Base-by-base conservation (phyloP, 2,797 vertebrate genomes). In the Hoplostethus mediterraneus region DNA sequence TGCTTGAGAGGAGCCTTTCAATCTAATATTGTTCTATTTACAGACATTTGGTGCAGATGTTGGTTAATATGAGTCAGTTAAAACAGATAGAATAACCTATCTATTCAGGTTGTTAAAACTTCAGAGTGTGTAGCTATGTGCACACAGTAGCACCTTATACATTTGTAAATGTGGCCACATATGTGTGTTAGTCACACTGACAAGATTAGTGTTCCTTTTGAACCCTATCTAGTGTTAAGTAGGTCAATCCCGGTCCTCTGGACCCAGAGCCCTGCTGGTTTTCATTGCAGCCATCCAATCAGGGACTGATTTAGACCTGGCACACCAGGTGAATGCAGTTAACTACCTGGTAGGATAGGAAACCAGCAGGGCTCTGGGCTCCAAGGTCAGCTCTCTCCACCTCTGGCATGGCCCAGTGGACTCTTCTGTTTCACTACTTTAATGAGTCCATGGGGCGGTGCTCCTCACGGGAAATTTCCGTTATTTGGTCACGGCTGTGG, bases 401-500 rank as follows among this genome's bases (percentile, higher is more conserved):
- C 42, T 53, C 45, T 40, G 38, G 45, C 30, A 13, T n/a, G 21
- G 47, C 48, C 55, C 60, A 8, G 31, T 6, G 30, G 38, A 58
- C 64, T 58, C 54, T 38, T 51, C 16, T 63, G 56, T 58, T 57
- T 66, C 38, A 0, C 16, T 25, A 48, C 36, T 9, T 38, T 62
- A 77, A 71, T 79, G 72, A 75, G 45, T 64, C 44, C 17, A 31
- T 47, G n/a, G 16, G 77, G 10, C 6, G 28, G 36, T 1, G 1
- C 77, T 28, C 11, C 12, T 25, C 5, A 13, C 38, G 38, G 79
- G 72, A 75, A 44, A 59, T 80, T 74, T 60, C 47, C 51, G 12
- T 57, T 58, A 52, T 54, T 48, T 25, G 1, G 11, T 71, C 64
- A 49, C 79, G 61, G 57, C 21, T 49, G 47, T 17, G 7, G 16